Conservation (phyloP, 2,113 vertebrate species). For the Tricholaema leucomelas region DNA sequence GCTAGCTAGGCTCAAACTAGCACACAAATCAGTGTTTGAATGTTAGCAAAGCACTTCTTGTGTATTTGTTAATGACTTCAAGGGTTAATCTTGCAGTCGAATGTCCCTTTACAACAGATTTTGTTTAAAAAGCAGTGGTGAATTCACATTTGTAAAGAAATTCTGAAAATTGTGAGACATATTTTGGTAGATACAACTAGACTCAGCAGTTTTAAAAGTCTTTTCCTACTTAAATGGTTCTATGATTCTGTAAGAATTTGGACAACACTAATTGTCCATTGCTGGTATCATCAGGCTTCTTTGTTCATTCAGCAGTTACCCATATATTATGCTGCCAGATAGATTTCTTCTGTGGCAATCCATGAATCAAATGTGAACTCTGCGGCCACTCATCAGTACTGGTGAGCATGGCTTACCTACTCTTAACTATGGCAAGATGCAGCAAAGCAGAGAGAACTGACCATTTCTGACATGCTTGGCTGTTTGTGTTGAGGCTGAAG, state of each 20-base stretch:
- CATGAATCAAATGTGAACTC: accelerated
- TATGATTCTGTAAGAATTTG: background rate
- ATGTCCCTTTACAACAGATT: background rate
- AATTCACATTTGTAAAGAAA: background rate
- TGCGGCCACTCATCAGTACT: background rate
- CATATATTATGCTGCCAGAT: background rate
- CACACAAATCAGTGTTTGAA: background rate
- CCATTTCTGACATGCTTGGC: background rate
- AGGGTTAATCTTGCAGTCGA: background rate
- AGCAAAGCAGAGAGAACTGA: background rate
- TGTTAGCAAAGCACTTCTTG: background rate
- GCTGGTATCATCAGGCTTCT: background rate
- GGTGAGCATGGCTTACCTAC: background rate
- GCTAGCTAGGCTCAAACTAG: too few relatives aligned
- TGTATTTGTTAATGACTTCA: background rate
- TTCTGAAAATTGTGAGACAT: background rate
- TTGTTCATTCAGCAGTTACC: background rate
- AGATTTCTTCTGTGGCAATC: background rate
- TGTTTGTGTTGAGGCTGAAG: background rate
- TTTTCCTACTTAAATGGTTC: background rate
- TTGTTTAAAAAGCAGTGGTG: background rate
- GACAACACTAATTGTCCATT: background rate
- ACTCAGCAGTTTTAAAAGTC: background rate
- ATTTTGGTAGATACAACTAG: background rate
- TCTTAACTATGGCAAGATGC: background rate